Conservation (phyloP, 2,888 invertebrate genomes). For the Torymus tubicola region DNA sequence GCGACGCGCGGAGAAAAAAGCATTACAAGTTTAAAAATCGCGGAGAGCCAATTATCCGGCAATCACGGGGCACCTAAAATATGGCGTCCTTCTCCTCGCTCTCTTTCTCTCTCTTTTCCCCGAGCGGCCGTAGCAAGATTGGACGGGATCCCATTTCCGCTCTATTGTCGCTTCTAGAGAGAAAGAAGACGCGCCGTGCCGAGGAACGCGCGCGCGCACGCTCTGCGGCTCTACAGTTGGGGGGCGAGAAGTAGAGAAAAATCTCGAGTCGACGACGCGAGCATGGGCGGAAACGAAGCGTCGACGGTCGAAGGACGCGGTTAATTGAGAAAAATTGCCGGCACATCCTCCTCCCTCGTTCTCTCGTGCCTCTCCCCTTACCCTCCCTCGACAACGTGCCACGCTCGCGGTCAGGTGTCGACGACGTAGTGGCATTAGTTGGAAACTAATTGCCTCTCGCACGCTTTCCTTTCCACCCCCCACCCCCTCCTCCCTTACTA, state of each 20-base stretch:
- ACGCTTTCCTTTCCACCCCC: too few relatives aligned
- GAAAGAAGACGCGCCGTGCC: constrained; percentile 11
- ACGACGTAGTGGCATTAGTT: constrained; percentile 61
- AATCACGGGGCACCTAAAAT: constrained; percentile 56
- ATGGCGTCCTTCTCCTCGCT: constrained; percentile 39
- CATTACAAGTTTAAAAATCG: constrained; percentile 54
- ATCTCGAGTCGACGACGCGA: constrained; percentile 37
- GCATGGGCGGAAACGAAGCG: constrained; percentile 1
- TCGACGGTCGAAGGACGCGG: constrained; percentile 50
- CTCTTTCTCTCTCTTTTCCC: background rate
- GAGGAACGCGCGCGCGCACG: background rate
- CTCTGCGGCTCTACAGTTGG: background rate
- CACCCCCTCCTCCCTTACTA: background rate
- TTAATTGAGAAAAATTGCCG: constrained; percentile 63
- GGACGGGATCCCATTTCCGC: constrained; percentile 59
- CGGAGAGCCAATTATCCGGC: constrained; percentile 57
- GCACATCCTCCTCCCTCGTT: constrained; percentile 57
- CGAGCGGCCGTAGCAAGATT: constrained; percentile 49
- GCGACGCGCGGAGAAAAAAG: constrained; percentile 7
- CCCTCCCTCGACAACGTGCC: background rate
- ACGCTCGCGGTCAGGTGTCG: constrained; percentile 50
- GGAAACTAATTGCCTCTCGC: constrained; percentile 64
- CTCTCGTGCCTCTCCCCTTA: constrained; percentile 28
- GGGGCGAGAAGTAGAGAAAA: constrained; percentile 26
- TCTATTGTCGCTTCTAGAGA: constrained; percentile 54